These are phyloP conservation scores for Cyclura pinguis DNA, from an alignment of 2,797 vertebrate species.

Conservation along the genomic window DNA sequence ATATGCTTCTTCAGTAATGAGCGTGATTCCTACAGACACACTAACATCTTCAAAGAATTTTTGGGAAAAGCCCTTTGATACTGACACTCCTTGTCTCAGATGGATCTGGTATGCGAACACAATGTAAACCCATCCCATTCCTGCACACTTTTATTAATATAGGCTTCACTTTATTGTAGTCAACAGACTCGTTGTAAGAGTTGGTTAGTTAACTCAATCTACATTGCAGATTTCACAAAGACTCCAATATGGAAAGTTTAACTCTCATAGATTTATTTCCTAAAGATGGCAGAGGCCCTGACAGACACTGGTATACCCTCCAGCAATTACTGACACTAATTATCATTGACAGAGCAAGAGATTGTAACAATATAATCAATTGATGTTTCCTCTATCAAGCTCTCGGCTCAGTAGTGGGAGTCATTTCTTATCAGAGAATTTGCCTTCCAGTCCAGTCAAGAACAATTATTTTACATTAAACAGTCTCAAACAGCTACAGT, in stretches of 20 bases:
- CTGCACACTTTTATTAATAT: not conserved
- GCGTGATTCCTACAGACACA: not conserved
- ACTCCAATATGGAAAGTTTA: constrained; percentile 54
- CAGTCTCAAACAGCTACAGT: not conserved
- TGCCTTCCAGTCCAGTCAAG: not conserved
- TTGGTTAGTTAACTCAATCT: constrained; percentile 51
- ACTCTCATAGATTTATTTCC: constrained; percentile 69
- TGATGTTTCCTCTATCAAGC: constrained; percentile 17
- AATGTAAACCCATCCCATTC: not conserved
- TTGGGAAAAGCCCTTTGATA: not conserved
- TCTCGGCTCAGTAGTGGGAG: constrained; percentile 12
- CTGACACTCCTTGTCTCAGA: not conserved
- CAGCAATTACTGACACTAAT: constrained; percentile 72
- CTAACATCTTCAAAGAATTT: not conserved
- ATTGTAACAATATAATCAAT: constrained; percentile 33
- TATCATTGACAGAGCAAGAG: constrained; percentile 51
- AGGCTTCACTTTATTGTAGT: not conserved
- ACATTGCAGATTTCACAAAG: constrained; percentile 44
- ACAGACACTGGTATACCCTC: constrained; percentile 59
- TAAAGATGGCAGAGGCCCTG: not conserved
- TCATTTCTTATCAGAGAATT: not conserved
- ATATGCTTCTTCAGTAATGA: not conserved
- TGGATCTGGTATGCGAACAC: not conserved
- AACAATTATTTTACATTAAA: constrained; percentile 24
- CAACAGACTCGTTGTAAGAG: not conserved